Conservation (phyloP, 2,888 invertebrate genomes). For the Drosophila fungiperda region DNA sequence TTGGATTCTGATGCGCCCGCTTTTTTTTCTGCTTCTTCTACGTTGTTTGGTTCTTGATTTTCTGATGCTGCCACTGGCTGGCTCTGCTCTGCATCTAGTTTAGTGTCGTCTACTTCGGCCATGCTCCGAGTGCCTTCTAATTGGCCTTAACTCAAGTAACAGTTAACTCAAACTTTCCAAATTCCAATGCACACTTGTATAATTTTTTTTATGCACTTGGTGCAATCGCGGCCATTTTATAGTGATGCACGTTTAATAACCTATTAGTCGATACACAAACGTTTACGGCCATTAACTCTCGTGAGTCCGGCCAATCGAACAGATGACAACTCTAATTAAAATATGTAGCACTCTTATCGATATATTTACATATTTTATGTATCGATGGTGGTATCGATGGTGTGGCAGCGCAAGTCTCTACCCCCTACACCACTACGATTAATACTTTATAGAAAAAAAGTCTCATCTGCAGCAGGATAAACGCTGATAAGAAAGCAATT, state of each 20-base stretch:
- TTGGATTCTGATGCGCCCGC: constrained; percentile 46
- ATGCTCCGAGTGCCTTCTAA: constrained; percentile 28
- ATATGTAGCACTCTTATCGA: not conserved
- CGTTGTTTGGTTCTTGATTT: constrained; percentile 36
- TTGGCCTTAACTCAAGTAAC: constrained; percentile 5
- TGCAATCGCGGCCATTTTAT: constrained; percentile 66
- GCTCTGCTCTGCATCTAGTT: constrained; percentile 18
- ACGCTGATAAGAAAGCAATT: constrained; percentile 66
- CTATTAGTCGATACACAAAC: constrained; percentile 8
- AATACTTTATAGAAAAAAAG: constrained; percentile 77
- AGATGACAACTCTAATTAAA: not conserved
- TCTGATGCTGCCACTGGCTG: constrained; percentile 7
- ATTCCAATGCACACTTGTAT: constrained; percentile 33
- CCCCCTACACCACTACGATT: constrained; percentile 65
- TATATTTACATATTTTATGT: not conserved
- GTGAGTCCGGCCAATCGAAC: not conserved
- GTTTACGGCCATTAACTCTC: not conserved
- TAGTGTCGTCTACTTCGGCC: constrained; percentile 40
- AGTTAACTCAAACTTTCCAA: constrained; percentile 7
- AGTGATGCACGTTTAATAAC: constrained; percentile 43
- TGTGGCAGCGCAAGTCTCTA: constrained; percentile 45
- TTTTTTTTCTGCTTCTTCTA: constrained; percentile 39
- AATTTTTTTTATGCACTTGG: constrained; percentile 62
- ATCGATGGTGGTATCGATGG: constrained; percentile 38
- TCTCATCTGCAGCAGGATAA: constrained; percentile 75